A percentile compares a stretch with the other conserved stretches of the same genome.
phyloP scores from a whole-genome alignment of 2,888 invertebrate species.

The Papilio gigon region DNA sequence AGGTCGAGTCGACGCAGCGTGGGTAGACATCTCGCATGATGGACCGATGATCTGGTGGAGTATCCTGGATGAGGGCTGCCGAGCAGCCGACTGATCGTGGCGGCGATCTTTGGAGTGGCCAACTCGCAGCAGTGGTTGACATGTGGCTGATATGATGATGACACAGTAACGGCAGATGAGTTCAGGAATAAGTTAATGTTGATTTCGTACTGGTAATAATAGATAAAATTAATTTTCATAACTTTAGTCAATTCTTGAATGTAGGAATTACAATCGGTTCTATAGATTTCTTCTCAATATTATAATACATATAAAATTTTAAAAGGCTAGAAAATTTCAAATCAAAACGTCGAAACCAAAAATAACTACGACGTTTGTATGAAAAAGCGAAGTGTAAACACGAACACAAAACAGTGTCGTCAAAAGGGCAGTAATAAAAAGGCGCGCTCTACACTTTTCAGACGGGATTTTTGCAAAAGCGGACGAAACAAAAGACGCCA shows the following conservation, averaged over 20 bases:
- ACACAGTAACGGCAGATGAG: too few relatives aligned
- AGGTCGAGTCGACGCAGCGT: too few relatives aligned
- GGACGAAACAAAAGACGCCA: slow-evolving; percentile 27
- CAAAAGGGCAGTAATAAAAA: slow-evolving; percentile 35
- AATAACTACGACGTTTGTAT: slow-evolving; percentile 28
- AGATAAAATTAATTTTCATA: too few relatives aligned
- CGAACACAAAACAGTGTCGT: slow-evolving; percentile 28
- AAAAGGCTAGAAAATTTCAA: neutral
- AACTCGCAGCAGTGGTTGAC: too few relatives aligned
- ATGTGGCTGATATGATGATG: too few relatives aligned
- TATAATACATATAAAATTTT: neutral
- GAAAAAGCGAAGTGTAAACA: slow-evolving; percentile 16
- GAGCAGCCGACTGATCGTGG: too few relatives aligned
- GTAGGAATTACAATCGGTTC: neutral
- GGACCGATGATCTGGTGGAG: too few relatives aligned
- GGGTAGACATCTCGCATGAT: too few relatives aligned
- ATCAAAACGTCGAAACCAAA: slow-evolving; percentile 11
- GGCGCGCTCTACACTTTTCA: slow-evolving; percentile 24
- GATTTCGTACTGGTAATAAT: too few relatives aligned
- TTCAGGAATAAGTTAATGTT: too few relatives aligned
- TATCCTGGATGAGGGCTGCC: too few relatives aligned
- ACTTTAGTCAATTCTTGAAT: neutral
- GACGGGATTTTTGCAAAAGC: slow-evolving; percentile 29
- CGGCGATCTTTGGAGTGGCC: too few relatives aligned
- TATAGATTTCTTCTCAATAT: neutral